Conservation (phyloP, 2,888 invertebrate species). For the Theretra japonica region DNA sequence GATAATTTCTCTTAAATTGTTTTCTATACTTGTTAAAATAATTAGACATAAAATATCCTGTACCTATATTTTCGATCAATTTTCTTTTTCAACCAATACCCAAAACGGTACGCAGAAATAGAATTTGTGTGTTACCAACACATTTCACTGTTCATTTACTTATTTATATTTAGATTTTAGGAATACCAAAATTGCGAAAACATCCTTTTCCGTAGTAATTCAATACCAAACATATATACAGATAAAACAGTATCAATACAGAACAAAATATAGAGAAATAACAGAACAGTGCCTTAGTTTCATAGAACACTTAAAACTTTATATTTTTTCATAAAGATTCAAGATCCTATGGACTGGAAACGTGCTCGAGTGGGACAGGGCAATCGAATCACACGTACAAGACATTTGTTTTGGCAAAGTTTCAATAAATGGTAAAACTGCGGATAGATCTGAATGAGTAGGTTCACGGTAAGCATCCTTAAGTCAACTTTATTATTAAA, state of each 20-base stretch:
- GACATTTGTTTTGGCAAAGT: slow-evolving; percentile 56
- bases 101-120: too few species aligned
- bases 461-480: slow-evolving; percentile 51
- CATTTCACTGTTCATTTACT: too few species aligned
- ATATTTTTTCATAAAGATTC: slow-evolving; percentile 26
- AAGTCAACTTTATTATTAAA: slow-evolving; percentile 48
- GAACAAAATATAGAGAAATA: background rate
- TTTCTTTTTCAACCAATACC: too few species aligned
- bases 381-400: slow-evolving; percentile 48
- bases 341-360: slow-evolving; percentile 33
- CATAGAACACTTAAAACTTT: slow-evolving; percentile 15
- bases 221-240: background rate
- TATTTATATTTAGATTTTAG: too few species aligned
- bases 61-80: too few species aligned
- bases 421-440: slow-evolving; percentile 56
- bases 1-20: too few species aligned
- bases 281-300: background rate
- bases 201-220: too few species aligned
- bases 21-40: too few species aligned
- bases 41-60: too few species aligned
- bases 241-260: background rate
- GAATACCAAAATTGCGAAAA: too few species aligned
- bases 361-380: slow-evolving; percentile 43
- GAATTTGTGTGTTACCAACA: too few species aligned
- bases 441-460: slow-evolving; percentile 43